Base-by-base conservation (phyloP, 2,113 vertebrate genomes). In the Brachypteracias leptosomus region DNA sequence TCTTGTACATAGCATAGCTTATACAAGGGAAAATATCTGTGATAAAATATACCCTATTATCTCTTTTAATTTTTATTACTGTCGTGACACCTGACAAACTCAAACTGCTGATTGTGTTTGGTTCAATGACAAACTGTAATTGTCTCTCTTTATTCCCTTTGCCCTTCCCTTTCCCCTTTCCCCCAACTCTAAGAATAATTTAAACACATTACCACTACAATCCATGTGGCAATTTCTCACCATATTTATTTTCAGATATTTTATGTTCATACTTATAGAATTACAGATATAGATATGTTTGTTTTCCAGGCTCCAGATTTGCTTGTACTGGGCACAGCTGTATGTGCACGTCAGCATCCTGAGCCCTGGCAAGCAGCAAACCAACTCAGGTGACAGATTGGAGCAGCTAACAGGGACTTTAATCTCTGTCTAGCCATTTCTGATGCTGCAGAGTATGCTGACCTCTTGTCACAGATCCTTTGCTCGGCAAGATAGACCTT, bases 41-140 rank as follows among this genome's bases (percentile, higher is more conserved):
- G 51, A 77, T 70, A 77, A 84, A 77, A 80, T 76, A 76, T 33
- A 54, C 5, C 6, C 17, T 62, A 42, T 71, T 86, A 86, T 52
- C 74, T 54, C 11, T 17, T 95, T 91, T 92, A 66, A 63, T 89
- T 95, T 90, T 91, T 92, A 66, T 74, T 75, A 36, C 42, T 81
- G 36, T 74, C 46, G 51, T 74, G 59, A 77, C 29, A 86, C 35
- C 46, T 77, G 68, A 73, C 61, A 88, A 52, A 59, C 62, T 82
- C 24, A 78, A 71, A 82, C 13, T 84, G 76, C 36, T 81, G 80
- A 74, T 80, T 67, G 40, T 33, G 17, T 61, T 40, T 81, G 19
- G 9, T 94, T 89, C 44, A 66, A 21, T 58, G 49, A 54, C 58
- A 65, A 61, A 6, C n/a, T 55, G 33, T 57, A 62, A 52, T 42